A percentile compares a stretch with the other conserved stretches of the same genome.
phyloP scores from a whole-genome alignment of 2,888 invertebrate species.

The Nowickia ferox region DNA sequence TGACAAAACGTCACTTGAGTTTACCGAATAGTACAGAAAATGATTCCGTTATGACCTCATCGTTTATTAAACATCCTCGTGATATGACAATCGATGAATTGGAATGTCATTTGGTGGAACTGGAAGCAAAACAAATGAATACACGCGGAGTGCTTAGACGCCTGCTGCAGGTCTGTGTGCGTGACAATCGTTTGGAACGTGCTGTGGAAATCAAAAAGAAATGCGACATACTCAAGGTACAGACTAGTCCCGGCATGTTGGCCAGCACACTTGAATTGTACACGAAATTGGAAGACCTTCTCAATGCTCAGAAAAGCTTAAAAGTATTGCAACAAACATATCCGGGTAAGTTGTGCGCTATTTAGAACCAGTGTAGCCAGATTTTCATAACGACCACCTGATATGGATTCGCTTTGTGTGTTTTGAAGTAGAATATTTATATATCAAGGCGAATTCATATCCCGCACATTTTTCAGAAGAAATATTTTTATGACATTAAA shows the following conservation, averaged over 20 bases:
- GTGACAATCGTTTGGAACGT: constrained; percentile 84
- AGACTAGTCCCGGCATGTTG: constrained; percentile 87
- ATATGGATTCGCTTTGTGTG: no score
- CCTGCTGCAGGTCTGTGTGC: constrained; percentile 85
- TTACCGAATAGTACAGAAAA: constrained; percentile 73
- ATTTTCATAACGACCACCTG: neutral
- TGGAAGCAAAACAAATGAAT: constrained; percentile 88
- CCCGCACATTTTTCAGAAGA: no score
- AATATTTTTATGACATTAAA: no score
- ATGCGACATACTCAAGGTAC: constrained; percentile 84
- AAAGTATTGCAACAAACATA: constrained; percentile 84
- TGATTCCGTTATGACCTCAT: constrained; percentile 48
- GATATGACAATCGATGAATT: constrained; percentile 87
- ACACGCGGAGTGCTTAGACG: constrained; percentile 87
- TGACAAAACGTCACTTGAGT: constrained; percentile 83
- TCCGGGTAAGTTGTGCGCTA: constrained; percentile 79
- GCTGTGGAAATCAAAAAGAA: constrained; percentile 85
- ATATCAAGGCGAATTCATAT: no score
- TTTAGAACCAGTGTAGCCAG: neutral
- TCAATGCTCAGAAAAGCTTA: constrained; percentile 84
- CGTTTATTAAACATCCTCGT: constrained; percentile 84
- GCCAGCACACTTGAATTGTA: constrained; percentile 86
- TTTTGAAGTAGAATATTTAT: no score
- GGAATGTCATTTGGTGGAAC: constrained; percentile 86
- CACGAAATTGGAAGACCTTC: constrained; percentile 85